These are phyloP conservation scores for Albula glossodonta DNA, from an alignment of 2,113 vertebrate genomes.

Conservation along the genomic window DNA sequence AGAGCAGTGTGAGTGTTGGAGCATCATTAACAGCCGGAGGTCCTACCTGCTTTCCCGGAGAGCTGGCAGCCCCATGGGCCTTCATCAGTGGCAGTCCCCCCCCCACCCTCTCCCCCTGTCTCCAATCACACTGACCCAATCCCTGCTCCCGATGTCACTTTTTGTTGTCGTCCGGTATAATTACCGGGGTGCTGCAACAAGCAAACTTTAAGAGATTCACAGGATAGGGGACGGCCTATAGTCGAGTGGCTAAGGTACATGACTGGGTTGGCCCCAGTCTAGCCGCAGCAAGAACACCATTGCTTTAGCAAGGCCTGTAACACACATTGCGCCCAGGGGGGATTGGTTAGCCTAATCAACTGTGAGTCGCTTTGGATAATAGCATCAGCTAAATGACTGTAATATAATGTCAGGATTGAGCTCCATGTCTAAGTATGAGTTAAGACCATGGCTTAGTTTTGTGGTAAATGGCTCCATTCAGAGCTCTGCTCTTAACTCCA, in stretches of 20 bases:
- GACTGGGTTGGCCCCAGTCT: too few species aligned
- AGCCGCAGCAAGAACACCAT: too few species aligned
- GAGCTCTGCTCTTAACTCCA: neutral
- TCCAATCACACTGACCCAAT: neutral
- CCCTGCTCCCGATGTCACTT: constrained; percentile 7
- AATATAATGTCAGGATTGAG: too few species aligned
- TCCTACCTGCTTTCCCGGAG: neutral
- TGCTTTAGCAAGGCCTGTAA: too few species aligned
- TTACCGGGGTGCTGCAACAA: neutral
- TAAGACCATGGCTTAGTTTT: too few species aligned
- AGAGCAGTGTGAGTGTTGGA: neutral
- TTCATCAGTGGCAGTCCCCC: neutral
- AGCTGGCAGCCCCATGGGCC: neutral
- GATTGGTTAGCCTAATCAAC: too few species aligned
- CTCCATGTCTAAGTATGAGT: too few species aligned
- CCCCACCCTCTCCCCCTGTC: neutral
- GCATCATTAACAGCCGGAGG: neutral
- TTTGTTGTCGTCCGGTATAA: neutral
- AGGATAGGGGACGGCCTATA: neutral
- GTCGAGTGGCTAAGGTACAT: too few species aligned
- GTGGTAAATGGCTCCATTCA: too few species aligned
- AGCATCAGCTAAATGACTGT: too few species aligned
- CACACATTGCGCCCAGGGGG: too few species aligned
- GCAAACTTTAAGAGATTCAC: neutral
- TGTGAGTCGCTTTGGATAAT: too few species aligned